Evolutionary conservation across 2,797 vertebrate genomes (phyloP).

Genomic region (Falco rusticolus): DNA sequence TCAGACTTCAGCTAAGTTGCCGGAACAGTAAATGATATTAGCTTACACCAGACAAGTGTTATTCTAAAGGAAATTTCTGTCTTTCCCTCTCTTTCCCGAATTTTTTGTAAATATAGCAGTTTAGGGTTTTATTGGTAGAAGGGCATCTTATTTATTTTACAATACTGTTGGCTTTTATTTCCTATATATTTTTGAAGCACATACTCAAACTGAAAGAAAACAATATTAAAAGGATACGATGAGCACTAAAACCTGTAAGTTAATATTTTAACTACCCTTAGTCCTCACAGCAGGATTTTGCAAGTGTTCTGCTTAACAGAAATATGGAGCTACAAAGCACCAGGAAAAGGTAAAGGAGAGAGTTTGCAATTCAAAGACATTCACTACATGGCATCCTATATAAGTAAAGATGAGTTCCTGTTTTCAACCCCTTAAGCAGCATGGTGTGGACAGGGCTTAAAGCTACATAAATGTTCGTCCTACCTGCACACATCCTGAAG

Average conservation of each 20-base stretch:
- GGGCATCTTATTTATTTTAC: neutral
- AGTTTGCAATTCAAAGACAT: neutral
- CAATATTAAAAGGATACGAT: neutral
- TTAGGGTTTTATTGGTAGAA: neutral
- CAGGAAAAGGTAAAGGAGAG: neutral
- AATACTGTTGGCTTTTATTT: neutral
- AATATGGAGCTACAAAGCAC: neutral
- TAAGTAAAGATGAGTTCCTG: neutral
- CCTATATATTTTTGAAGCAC: neutral
- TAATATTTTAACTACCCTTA: neutral
- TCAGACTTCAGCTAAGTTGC: neutral
- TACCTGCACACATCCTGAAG: neutral
- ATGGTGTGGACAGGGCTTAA: neutral
- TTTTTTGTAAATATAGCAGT: neutral
- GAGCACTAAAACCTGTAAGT: neutral
- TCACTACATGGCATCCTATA: neutral
- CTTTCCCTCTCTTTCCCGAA: neutral
- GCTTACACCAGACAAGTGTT: neutral
- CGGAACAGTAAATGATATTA: slow-evolving; percentile 1
- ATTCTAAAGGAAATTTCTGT: neutral
- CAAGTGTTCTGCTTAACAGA: neutral
- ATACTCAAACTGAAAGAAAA: neutral
- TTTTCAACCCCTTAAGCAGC: neutral
- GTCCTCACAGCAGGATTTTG: neutral
- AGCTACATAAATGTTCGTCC: neutral